Evolutionary conservation across 1,140 invertebrate species (phyloP).

Genomic region (Zaprionus tsacasi): DNA sequence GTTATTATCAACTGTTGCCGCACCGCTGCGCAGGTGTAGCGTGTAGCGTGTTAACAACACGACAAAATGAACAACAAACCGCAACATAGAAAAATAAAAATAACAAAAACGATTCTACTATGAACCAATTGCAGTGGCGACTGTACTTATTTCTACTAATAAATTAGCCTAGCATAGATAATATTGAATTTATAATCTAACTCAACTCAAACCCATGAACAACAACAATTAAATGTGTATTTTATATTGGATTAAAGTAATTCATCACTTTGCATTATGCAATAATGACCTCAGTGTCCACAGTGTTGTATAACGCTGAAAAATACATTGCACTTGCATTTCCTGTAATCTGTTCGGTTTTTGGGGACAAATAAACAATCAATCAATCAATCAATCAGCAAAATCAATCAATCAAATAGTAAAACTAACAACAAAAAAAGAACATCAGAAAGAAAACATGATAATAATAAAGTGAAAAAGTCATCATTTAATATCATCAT

Average conservation of each 20-base stretch:
- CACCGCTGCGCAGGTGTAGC: slow-evolving; percentile 73
- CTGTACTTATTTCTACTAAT: slow-evolving; percentile 50
- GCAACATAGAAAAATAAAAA: slow-evolving; percentile 39
- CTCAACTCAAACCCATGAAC: background rate
- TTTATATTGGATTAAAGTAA: slow-evolving; percentile 29
- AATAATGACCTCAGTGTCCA: slow-evolving; percentile 14
- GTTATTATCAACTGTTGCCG: slow-evolving; percentile 74
- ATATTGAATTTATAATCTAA: slow-evolving; percentile 29
- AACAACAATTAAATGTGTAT: slow-evolving; percentile 20
- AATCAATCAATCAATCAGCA: slow-evolving; percentile 28
- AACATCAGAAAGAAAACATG: slow-evolving; percentile 37
- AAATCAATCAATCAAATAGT: slow-evolving; percentile 34
- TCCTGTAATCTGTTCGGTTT: slow-evolving; percentile 61
- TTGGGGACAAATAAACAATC: slow-evolving; percentile 50
- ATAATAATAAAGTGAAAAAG: slow-evolving; percentile 12
- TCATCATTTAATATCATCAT: slow-evolving; percentile 26
- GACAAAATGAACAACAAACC: slow-evolving; percentile 48
- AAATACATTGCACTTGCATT: slow-evolving; percentile 46
- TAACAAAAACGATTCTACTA: slow-evolving; percentile 8
- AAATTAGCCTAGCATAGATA: slow-evolving; percentile 45
- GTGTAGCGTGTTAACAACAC: slow-evolving; percentile 69
- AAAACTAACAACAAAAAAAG: slow-evolving; percentile 41
- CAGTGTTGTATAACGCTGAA: slow-evolving; percentile 45
- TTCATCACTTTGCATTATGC: slow-evolving; percentile 26
- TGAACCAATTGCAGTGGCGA: slow-evolving; percentile 48